These are phyloP conservation scores for Smutsia gigantea DNA, from an alignment of 2,797 vertebrate species.

Conservation along the genomic window DNA sequence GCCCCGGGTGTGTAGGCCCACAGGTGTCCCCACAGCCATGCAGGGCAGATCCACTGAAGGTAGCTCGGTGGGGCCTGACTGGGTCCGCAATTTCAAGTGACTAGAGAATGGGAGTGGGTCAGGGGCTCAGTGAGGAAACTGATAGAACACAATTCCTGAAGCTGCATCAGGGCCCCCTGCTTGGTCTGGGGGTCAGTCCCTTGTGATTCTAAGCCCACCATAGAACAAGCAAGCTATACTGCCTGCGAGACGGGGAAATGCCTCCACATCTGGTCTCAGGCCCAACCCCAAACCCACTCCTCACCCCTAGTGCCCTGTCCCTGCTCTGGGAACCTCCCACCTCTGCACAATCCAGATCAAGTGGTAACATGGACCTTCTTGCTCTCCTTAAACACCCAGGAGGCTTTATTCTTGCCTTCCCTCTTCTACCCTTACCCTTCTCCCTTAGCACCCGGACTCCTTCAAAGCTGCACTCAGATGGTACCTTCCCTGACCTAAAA, in stretches of 20 bases:
- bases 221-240: neutral
- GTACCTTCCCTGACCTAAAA: neutral
- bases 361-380: neutral
- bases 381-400: neutral
- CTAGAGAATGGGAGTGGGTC: neutral
- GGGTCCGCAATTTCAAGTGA: neutral
- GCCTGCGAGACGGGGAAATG: too few relatives aligned
- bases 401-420: neutral
- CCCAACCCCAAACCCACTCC: neutral
- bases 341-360: neutral
- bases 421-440: neutral
- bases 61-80: fast-evolving
- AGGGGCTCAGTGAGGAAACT: neutral
- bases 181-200: neutral
- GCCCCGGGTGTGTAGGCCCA: neutral
- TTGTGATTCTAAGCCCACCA: neutral
- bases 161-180: too few relatives aligned
- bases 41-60: neutral
- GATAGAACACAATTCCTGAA: too few relatives aligned
- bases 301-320: neutral
- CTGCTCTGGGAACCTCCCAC: too few relatives aligned
- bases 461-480: neutral
- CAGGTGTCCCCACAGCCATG: neutral
- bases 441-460: fast-evolving
- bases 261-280: neutral